Evolutionary conservation across 2,113 vertebrate genomes (phyloP).

Genomic region (Calidris pugnax): DNA sequence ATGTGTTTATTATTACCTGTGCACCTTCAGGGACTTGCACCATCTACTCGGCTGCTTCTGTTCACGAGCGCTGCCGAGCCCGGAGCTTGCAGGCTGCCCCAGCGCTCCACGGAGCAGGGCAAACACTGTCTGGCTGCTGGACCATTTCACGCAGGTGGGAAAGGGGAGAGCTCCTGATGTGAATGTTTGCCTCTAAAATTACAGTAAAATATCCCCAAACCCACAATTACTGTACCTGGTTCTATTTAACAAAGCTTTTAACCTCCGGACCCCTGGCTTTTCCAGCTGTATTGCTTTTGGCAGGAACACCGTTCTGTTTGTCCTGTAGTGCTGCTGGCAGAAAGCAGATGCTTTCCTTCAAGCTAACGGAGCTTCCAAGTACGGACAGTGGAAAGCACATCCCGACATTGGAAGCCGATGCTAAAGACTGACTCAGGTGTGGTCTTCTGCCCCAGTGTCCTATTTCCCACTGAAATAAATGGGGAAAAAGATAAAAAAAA

Average conservation of each 20-base stretch:
- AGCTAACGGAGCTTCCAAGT: neutral
- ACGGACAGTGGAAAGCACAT: neutral
- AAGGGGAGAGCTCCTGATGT: neutral
- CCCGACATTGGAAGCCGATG: neutral
- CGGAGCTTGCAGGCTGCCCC: neutral
- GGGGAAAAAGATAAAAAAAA: neutral
- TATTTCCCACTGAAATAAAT: neutral
- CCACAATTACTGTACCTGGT: slow-evolving; percentile 21
- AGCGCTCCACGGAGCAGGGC: neutral
- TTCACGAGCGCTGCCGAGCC: neutral
- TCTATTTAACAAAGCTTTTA: slow-evolving; percentile 57
- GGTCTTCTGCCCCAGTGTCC: neutral
- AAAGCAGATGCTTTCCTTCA: slow-evolving; percentile 51
- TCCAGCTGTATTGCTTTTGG: slow-evolving; percentile 52
- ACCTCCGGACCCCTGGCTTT: slow-evolving; percentile 33
- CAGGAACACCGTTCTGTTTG: slow-evolving; percentile 3
- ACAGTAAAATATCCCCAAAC: slow-evolving; percentile 36
- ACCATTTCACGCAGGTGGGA: neutral
- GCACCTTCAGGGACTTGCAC: neutral
- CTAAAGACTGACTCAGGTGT: slow-evolving; percentile 22
- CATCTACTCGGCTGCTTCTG: neutral
- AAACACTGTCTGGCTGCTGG: neutral
- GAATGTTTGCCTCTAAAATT: slow-evolving; percentile 40
- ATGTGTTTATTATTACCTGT: neutral
- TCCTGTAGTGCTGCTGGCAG: neutral